phyloP scores from a whole-genome alignment of 2,888 invertebrate genomes.

The Sipha maydis region DNA sequence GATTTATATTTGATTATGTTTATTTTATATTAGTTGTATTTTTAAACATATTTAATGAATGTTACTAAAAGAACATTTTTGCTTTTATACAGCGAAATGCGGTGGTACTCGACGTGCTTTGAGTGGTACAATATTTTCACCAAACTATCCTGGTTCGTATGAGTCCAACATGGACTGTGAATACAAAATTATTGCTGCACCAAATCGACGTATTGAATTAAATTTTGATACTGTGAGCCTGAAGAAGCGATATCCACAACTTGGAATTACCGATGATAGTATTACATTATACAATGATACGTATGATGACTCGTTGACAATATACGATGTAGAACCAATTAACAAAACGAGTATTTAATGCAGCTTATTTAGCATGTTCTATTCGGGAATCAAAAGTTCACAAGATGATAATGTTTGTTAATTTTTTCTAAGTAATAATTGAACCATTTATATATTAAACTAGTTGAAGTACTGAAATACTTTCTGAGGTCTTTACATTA shows the following conservation, averaged over 20 bases:
- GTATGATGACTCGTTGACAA: constrained; percentile 23
- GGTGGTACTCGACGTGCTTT: constrained; percentile 81
- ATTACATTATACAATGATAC: background rate
- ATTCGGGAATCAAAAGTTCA: background rate
- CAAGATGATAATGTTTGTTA: no score
- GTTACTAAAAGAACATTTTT: background rate
- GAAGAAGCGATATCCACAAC: background rate
- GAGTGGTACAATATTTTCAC: constrained; percentile 79
- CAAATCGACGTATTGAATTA: constrained; percentile 74
- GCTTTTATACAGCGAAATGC: constrained; percentile 74
- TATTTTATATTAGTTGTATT: no score
- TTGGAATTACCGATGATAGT: background rate
- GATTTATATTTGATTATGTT: background rate
- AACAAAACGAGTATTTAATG: constrained; percentile 19
- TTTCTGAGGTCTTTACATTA: no score
- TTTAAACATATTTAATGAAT: no score
- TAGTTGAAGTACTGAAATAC: no score
- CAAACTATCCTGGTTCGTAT: constrained; percentile 79
- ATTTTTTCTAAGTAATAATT: no score
- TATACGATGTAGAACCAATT: constrained; percentile 24
- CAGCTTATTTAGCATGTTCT: background rate
- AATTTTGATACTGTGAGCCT: constrained; percentile 63
- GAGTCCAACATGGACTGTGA: constrained; percentile 72
- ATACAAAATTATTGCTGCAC: constrained; percentile 69
- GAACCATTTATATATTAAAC: no score